Evolutionary conservation across 2,888 invertebrate genomes (phyloP).

Genomic region (Idaea straminata): DNA sequence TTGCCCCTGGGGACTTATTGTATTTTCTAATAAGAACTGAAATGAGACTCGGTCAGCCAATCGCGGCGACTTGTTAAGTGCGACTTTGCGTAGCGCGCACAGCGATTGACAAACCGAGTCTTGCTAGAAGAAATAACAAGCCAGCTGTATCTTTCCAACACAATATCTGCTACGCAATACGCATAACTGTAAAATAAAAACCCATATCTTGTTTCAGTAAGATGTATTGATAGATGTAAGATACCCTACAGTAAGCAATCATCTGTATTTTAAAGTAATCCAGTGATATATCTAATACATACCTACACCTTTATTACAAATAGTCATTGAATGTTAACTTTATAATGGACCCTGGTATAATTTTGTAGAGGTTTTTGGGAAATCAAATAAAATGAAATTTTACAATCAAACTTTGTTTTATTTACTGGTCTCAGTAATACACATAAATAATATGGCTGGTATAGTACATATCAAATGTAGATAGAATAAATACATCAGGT

Average conservation of each 20-base stretch:
- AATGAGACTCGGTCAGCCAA: too few relatives aligned
- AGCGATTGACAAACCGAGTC: too few relatives aligned
- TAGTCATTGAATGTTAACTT: constrained; percentile 58
- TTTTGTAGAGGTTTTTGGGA: constrained; percentile 78
- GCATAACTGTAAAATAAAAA: not conserved
- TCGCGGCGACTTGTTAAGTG: too few relatives aligned
- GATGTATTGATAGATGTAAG: constrained; percentile 2
- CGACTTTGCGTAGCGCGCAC: too few relatives aligned
- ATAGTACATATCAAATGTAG: not conserved
- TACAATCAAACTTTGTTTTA: constrained; percentile 39
- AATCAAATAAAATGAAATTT: constrained; percentile 68
- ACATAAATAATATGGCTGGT: not conserved
- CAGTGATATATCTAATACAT: constrained; percentile 41
- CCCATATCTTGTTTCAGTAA: not conserved
- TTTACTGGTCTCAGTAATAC: constrained; percentile 26
- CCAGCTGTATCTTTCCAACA: not conserved
- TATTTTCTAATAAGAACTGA: too few relatives aligned
- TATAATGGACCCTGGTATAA: constrained; percentile 69
- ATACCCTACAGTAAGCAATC: not conserved
- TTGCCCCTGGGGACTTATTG: too few relatives aligned
- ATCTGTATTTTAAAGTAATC: constrained; percentile 15
- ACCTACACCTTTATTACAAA: constrained; percentile 40
- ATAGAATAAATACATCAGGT: not conserved
- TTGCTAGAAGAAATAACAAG: too few relatives aligned
- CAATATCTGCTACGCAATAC: not conserved